phyloP scores from a whole-genome alignment of 53 echinoderm and acorn worm species.

The Hippasteria phrygiana region DNA sequence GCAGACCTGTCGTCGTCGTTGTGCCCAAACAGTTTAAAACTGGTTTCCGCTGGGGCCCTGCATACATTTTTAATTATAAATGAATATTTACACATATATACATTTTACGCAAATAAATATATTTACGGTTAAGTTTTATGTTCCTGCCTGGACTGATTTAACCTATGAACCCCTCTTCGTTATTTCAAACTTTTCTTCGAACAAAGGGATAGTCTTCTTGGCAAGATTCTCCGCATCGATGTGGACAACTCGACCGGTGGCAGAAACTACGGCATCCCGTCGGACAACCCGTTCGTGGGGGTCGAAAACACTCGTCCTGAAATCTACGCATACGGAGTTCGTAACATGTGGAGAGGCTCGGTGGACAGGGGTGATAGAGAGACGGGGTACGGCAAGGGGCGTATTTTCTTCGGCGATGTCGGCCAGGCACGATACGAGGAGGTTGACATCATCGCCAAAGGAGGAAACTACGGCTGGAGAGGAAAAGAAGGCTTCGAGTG shows the following conservation, averaged over 20 bases:
- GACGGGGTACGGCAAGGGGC: slow-evolving; percentile 82
- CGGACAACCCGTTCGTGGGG: slow-evolving; percentile 83
- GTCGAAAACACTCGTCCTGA: slow-evolving; percentile 66
- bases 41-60: too few relatives aligned
- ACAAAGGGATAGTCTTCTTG: slow-evolving; percentile 71
- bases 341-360: slow-evolving; percentile 92
- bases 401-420: slow-evolving; percentile 96
- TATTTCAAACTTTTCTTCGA: not conserved
- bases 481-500: slow-evolving; percentile 87
- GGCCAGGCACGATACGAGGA: slow-evolving; percentile 87
- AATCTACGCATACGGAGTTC: slow-evolving; percentile 88
- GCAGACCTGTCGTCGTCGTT: too few relatives aligned
- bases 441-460: slow-evolving; percentile 90
- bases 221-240: slow-evolving; percentile 87
- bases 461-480: slow-evolving; percentile 96
- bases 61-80: too few relatives aligned
- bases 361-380: slow-evolving; percentile 81
- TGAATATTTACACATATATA: too few relatives aligned
- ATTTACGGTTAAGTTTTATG: too few relatives aligned
- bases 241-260: slow-evolving; percentile 70
- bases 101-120: too few relatives aligned
- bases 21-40: too few relatives aligned
- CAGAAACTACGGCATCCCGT: slow-evolving; percentile 77
- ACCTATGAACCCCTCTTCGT: not conserved
- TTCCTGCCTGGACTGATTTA: not conserved